A percentile compares a stretch with the other conserved stretches of the same genome.
phyloP scores from a whole-genome alignment of 2,113 vertebrate genomes.

The Macrotis lagotis region DNA sequence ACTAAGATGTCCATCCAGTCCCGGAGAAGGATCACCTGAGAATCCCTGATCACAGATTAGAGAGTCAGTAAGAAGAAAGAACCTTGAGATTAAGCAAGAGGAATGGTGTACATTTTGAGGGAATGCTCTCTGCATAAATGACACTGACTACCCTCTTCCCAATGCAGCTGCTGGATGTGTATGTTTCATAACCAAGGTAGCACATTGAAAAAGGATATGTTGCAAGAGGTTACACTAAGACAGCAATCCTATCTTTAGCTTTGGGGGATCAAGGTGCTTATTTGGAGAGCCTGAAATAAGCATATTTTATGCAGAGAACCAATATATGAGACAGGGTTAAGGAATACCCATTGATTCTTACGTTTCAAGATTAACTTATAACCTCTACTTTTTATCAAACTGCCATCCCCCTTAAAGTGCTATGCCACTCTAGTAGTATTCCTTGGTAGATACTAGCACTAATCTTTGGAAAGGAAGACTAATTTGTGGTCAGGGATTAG shows the following conservation, averaged over 20 bases:
- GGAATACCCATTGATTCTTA: not conserved
- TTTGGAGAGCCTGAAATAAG: not conserved
- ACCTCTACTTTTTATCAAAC: not conserved
- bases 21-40: constrained; percentile 4
- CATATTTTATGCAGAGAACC: not conserved
- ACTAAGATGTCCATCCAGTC: not conserved
- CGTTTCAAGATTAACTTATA: not conserved
- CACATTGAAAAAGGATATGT: not conserved
- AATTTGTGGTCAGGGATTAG: constrained; percentile 33
- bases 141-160: not conserved
- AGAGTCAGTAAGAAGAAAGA: not conserved
- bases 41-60: not conserved
- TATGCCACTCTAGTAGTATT: constrained; percentile 11
- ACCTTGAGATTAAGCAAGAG: not conserved
- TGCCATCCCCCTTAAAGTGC: not conserved
- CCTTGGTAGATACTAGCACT: not conserved
- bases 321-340: not conserved
- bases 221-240: not conserved
- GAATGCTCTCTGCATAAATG: not conserved
- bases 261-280: not conserved
- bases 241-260: not conserved
- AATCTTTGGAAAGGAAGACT: constrained; percentile 21
- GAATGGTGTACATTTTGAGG: not conserved
- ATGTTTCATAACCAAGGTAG: not conserved
- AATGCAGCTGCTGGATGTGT: not conserved